Evolutionary conservation across 92 coral and sea anemone genomes (phyloP), one percentile per base, ranked within the genome.

Genomic region (Isaurus tuberculatus): DNA sequence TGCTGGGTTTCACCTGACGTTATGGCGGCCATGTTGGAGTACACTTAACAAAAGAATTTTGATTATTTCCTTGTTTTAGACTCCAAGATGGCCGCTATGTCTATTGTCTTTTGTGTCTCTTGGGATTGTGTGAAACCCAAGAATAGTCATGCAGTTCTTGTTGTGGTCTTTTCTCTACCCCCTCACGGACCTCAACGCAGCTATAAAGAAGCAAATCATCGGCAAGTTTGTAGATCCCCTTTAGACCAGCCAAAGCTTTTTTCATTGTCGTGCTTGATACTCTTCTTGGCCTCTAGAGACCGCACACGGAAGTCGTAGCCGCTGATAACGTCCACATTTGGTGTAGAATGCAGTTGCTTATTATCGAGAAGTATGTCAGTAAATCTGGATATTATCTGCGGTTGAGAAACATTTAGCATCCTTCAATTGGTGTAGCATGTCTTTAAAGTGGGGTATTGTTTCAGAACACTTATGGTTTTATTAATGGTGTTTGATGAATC

Each of bases 321-420:
- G 72, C 33, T 81, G 63, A 42, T 70, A 82, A 14, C 86, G 58
- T 3, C 86, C 86, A 70, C 27, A 29, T 20, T 79, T 55, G 0
- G 79, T 57, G n/a, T 83, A 80, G 57, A 72, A 71, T 0, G 83
- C 61, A 0, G 83, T 75, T n/a, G 64, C 57, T 73, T 46, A 14
- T 70, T 32, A 83, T 83, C 87, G 34, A 34, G 43, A 33, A 42
- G 63, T 51, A 72, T 83, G 44, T 83, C 67, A 65, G 81, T 72
- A 55, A 83, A 58, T 63, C 77, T 83, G 43, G 83, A 73, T 66
- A 73, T 73, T 75, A 75, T 84, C 88, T 40, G 83, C 83, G 26
- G 43, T 75, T 72, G 82, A 73, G 27, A 60, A 84, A 72, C 60
- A 58, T 80, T 84, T 84, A 0, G 87, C 87, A 26, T 74, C 67